A percentile compares a stretch with the other conserved stretches of the same genome.
Conservation (phyloP, 2,113 vertebrate genomes). For the Hydrolagus affinis region DNA sequence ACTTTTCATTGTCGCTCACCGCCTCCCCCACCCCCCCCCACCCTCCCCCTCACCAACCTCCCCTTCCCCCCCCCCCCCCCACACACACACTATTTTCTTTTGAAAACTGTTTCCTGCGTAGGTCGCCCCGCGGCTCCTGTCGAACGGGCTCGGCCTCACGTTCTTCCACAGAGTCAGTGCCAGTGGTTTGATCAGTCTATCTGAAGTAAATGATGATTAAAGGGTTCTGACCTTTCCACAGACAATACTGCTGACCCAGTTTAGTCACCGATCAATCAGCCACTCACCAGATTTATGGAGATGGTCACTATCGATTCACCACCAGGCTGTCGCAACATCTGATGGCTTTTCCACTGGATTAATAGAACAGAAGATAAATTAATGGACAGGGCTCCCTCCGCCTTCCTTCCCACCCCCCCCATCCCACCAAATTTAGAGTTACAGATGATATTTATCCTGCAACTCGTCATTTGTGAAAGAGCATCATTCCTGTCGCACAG, state of each 20-base stretch:
- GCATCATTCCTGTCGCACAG: not conserved
- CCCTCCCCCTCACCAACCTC: too few species aligned
- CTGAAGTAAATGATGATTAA: slow-evolving; percentile 66
- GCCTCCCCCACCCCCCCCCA: too few species aligned
- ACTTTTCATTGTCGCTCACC: too few species aligned
- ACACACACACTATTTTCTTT: slow-evolving; percentile 48
- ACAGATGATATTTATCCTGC: not conserved
- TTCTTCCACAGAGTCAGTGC: slow-evolving; percentile 17
- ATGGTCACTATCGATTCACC: slow-evolving; percentile 61
- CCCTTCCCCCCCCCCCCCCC: too few species aligned
- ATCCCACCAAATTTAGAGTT: not conserved
- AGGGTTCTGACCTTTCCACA: slow-evolving; percentile 68
- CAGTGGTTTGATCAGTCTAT: slow-evolving; percentile 41
- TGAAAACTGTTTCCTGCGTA: slow-evolving; percentile 56
- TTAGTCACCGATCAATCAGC: slow-evolving; percentile 66
- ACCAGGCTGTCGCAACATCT: slow-evolving; percentile 15
- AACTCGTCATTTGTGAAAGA: slow-evolving; percentile 2
- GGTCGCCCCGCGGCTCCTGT: slow-evolving; percentile 49
- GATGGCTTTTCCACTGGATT: slow-evolving; percentile 27
- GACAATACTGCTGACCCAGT: slow-evolving; percentile 70
- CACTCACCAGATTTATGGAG: slow-evolving; percentile 67
- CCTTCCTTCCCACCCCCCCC: too few species aligned
- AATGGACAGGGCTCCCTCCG: slow-evolving; percentile 25
- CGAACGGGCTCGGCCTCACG: slow-evolving; percentile 27
- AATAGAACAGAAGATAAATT: slow-evolving; percentile 32